phyloP scores from a whole-genome alignment of 2,113 vertebrate genomes.

The Percopsis transmontana region DNA sequence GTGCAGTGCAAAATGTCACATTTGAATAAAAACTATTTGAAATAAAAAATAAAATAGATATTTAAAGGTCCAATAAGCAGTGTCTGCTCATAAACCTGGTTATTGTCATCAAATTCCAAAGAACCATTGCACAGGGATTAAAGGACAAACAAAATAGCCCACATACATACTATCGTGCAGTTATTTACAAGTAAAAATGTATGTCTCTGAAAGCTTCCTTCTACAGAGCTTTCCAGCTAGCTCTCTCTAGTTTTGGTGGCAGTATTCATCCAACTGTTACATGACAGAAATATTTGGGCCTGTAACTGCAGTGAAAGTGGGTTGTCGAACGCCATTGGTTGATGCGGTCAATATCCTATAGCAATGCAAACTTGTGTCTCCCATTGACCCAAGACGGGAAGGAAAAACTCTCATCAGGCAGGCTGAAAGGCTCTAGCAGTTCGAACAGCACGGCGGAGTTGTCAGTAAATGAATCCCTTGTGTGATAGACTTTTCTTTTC shows the following conservation, averaged over 20 bases:
- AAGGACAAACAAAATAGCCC: no score
- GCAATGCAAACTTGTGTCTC: not conserved
- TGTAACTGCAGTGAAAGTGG: slow-evolving; percentile 5
- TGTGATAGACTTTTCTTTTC: slow-evolving; percentile 4
- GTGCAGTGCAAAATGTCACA: no score
- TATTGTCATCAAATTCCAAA: no score
- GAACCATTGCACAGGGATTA: no score
- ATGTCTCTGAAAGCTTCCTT: not conserved
- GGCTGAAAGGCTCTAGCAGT: slow-evolving; percentile 12
- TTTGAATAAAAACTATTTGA: no score
- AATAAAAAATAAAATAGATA: no score
- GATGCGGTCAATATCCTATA: not conserved
- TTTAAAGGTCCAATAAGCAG: no score
- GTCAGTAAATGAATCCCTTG: slow-evolving; percentile 12
- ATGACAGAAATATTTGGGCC: slow-evolving; percentile 7
- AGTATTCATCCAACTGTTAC: no score
- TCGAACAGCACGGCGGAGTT: slow-evolving; percentile 1
- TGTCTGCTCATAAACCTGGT: no score
- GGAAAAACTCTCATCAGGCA: not conserved
- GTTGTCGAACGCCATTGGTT: not conserved
- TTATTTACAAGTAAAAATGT: no score
- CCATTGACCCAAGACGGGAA: not conserved
- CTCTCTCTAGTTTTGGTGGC: not conserved
- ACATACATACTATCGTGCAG: not conserved
- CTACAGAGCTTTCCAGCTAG: not conserved